Percentiles rank a stretch among this genome's conserved stretches.
Evolutionary conservation across 2,113 vertebrate genomes (phyloP).

Genomic region (Xiphophorus hellerii): DNA sequence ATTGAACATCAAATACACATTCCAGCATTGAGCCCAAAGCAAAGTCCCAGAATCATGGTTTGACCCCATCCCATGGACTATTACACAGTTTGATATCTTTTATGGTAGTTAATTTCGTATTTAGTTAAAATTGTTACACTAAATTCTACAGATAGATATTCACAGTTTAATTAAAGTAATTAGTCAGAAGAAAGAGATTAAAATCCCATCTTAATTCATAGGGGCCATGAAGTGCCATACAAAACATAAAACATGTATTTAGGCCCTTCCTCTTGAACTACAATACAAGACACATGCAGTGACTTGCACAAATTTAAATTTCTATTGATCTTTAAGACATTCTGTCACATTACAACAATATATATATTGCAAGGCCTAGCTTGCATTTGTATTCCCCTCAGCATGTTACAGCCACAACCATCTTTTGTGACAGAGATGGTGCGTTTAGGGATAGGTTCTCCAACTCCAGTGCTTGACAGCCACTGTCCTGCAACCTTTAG

Average conservation of each 20-base stretch:
- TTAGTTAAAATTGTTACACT: not conserved
- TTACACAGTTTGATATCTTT: not conserved
- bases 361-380: not conserved
- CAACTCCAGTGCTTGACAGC: not conserved
- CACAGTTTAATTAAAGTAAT: slow-evolving; percentile 24
- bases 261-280: slow-evolving; percentile 9
- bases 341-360: not conserved
- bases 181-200: slow-evolving; percentile 36
- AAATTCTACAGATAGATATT: slow-evolving; percentile 1
- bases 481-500: too few relatives aligned
- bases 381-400: not conserved
- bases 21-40: slow-evolving; percentile 46
- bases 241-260: slow-evolving; percentile 43
- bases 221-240: slow-evolving; percentile 62
- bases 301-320: not conserved
- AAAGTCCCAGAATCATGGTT: slow-evolving; percentile 43
- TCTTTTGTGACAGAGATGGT: not conserved
- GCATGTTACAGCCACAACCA: not conserved
- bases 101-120: not conserved
- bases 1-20: slow-evolving; percentile 52
- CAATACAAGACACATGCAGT: slow-evolving; percentile 9
- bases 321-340: not conserved
- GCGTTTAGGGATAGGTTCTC: not conserved
- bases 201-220: slow-evolving; percentile 21
- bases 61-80: slow-evolving; percentile 5